Base-by-base conservation (phyloP, 2,888 invertebrate genomes). In the Pardosa pseudoannulata region DNA sequence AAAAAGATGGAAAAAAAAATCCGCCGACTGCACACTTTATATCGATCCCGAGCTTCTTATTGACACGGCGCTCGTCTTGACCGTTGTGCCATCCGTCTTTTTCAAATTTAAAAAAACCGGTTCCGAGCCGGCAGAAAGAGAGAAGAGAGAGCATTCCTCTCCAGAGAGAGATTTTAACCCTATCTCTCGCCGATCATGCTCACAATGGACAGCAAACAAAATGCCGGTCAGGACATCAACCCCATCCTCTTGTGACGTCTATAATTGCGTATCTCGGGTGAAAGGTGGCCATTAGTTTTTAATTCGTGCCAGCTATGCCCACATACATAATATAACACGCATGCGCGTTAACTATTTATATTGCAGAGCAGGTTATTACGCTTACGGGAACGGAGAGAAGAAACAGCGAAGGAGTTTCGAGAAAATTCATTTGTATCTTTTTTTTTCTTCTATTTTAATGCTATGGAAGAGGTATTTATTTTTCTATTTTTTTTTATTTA, bases 191-290 rank as follows among this genome's bases (percentile, higher is more conserved):
- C 19, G 19, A 56, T 56, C 56, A 56, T 56, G 56, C 56, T 56
- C 16, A 56, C 56, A 56, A 56, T 56, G 23, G 56, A 56, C 56
- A 56, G 56, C 56, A 56, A 56, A 56, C 56, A 56, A 56, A 56
- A 56, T 56, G 56, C 56, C 56, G 56, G 56, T 23, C n/a, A n/a
- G 56, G 56, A 56, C 56, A 56, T 56, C 23, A 23, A 56, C 56
- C 56, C 11, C 56, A 56, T 56, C 19, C 5, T 46, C 11, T 23
- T 56, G 23, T 56, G 23, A 56, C 56, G 56, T 56, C n/a, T n/a
- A 23, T 56, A 56, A 56, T 56, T 56, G 56, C 23, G 56, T 23
- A 56, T 11, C 56, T 56, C 19, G 56, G 56, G 56, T 56, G 56
- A 56, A 56, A 56, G 56, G 56, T 56, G 23, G 23, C 56, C 56